Evolutionary conservation across 2,888 invertebrate species (phyloP).

Genomic region (Nebria salina): DNA sequence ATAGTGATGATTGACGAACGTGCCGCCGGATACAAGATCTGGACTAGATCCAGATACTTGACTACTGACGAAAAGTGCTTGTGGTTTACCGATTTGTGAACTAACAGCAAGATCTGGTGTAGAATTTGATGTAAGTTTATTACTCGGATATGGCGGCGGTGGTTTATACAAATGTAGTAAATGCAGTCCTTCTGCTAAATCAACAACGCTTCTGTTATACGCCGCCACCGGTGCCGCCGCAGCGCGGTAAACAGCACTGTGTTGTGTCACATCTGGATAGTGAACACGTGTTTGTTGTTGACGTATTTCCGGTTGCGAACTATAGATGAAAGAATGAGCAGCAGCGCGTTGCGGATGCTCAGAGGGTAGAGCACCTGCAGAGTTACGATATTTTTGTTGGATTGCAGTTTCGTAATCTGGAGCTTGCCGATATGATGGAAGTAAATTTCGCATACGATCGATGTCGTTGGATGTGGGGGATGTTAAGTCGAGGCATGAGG

Average conservation of each 20-base stretch:
- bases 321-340: constrained; percentile 61
- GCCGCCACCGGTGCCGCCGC: constrained; percentile 25
- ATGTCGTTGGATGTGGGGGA: constrained; percentile 60
- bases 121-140: constrained; percentile 81
- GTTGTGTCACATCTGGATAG: constrained; percentile 73
- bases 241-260: constrained; percentile 53
- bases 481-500: constrained; percentile 72
- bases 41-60: constrained; percentile 81
- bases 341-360: constrained; percentile 59
- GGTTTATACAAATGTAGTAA: constrained; percentile 80
- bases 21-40: constrained; percentile 78
- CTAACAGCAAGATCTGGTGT: constrained; percentile 85
- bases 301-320: constrained; percentile 81
- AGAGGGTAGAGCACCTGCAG: constrained; percentile 62
- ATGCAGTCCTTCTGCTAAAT: constrained; percentile 66
- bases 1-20: constrained; percentile 66
- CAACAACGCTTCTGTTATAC: constrained; percentile 51
- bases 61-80: constrained; percentile 57
- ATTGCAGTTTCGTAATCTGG: constrained; percentile 96
- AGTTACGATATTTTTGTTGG: constrained; percentile 80
- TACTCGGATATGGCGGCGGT: constrained; percentile 85
- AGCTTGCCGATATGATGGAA: constrained; percentile 88
- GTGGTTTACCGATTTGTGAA: constrained; percentile 64
- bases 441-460: constrained; percentile 73
- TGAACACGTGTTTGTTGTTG: constrained; percentile 60